Evolutionary conservation across 1,140 invertebrate species (phyloP).

Genomic region (Euglossa dilemma): DNA sequence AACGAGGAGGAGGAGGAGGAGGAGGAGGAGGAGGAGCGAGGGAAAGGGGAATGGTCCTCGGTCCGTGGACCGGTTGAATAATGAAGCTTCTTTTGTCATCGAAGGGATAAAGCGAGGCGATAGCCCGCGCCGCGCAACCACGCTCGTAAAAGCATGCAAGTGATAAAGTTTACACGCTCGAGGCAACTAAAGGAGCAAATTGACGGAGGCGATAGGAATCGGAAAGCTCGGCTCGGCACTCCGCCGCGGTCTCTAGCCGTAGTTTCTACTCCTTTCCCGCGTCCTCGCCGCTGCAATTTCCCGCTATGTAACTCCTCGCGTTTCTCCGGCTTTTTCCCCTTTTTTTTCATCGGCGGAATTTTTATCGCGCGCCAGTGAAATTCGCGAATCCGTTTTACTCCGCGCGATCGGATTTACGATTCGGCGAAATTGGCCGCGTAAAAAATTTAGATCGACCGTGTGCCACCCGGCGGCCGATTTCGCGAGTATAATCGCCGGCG

Average conservation of each 20-base stretch:
- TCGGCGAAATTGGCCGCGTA: neutral
- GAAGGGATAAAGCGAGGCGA: neutral
- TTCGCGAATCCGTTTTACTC: neutral
- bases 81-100: conserved; percentile 2
- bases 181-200: too few species aligned
- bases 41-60: neutral
- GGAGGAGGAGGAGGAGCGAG: neutral
- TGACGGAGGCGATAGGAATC: too few species aligned
- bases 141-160: too few species aligned
- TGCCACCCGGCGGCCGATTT: neutral
- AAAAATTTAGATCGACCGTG: neutral
- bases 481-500: neutral
- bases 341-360: neutral
- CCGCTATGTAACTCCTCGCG: too few species aligned
- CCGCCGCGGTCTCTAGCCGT: too few species aligned
- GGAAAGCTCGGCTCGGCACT: too few species aligned
- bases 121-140: too few species aligned
- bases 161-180: too few species aligned
- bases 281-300: too few species aligned
- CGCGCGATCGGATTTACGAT: neutral
- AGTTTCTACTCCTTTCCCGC: too few species aligned
- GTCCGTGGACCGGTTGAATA: neutral
- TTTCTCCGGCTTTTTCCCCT: too few species aligned
- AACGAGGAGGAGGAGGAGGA: neutral
- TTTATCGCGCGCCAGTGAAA: neutral